Evolutionary conservation across 35 echinoderm and acorn worm genomes (phyloP).

Genomic region (Ophioderma brevispina): DNA sequence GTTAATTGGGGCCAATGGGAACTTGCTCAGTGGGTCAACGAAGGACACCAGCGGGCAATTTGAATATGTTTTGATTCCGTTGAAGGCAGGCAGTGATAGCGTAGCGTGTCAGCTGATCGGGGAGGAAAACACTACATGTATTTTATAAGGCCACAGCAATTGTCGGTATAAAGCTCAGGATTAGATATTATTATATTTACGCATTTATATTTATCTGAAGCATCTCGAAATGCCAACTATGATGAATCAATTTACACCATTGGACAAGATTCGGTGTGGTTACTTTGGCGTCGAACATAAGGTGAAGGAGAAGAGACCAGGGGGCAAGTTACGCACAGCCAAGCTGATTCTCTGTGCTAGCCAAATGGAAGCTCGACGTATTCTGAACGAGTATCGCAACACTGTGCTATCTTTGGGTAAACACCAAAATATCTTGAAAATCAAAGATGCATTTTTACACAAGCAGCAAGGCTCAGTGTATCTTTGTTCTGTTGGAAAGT

Average conservation of each 20-base stretch:
- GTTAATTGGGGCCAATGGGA: background rate
- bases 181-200: too few relatives aligned
- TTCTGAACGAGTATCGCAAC: constrained; percentile 51
- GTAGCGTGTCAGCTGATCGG: too few relatives aligned
- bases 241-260: constrained; percentile 52
- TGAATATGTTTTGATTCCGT: constrained; percentile 6
- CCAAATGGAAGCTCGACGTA: constrained; percentile 44
- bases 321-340: constrained; percentile 54
- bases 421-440: constrained; percentile 69
- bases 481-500: constrained; percentile 74
- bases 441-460: constrained; percentile 80
- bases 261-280: constrained; percentile 72
- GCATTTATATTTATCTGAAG: too few relatives aligned
- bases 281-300: constrained; percentile 81
- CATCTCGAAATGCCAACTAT: background rate
- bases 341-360: constrained; percentile 61
- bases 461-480: constrained; percentile 33
- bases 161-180: too few relatives aligned
- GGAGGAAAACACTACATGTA: too few relatives aligned
- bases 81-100: background rate
- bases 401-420: constrained; percentile 48
- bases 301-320: constrained; percentile 41
- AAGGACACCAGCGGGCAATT: background rate
- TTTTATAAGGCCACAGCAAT: too few relatives aligned
- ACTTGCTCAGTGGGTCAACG: background rate